Evolutionary conservation across 2,113 vertebrate species (phyloP), one percentile per base, ranked within the genome.

Genomic region (Vulpes ferrilata): DNA sequence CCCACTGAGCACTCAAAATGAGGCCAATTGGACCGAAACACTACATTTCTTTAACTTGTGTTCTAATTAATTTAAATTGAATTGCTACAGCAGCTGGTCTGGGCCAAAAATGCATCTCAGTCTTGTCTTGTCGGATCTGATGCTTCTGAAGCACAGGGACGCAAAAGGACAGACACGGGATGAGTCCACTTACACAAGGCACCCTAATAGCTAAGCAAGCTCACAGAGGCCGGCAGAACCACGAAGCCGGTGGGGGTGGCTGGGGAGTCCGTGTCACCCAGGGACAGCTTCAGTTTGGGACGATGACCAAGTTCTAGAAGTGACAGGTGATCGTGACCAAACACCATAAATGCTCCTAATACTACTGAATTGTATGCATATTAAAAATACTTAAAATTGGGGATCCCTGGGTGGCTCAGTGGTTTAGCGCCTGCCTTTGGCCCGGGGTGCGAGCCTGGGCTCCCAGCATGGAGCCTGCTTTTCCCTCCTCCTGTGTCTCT

Each of bases 321-420:
- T 0, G 3, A 20, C 0, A 19, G 2, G 10, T 16, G 74, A 1
- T 0, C 2, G 48, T 0, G 0, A 1, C 57, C 0, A 1, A 1
- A 19, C 20, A 0, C 1, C 1, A 4, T 0, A 30, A 19, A 48
- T 0, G 7, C 2, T 0, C n/a, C 27, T 3, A 0, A 3, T 0
- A 32, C 16, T 23, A 1, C 76, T 0, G 13, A 19, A 17, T 0
- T 0, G 38, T 3, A 1, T 3, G 0, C n/a, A 4, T 35, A 27
- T 10, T 17, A 7, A 2, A 32, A 12, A 20, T 0, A 1, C 51
- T 2, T 15, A 27, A 25, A 11, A 17, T 43, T 3, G 25, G 43
- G 43, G 43, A 43, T 3, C 1, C n/a, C 74, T 30, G 25, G 73
- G 38, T 48, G 25, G 43, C 7, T 3, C 25, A 4, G 43, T 3